Conservation (phyloP, 2,888 invertebrate genomes). For the Mimachlamys varia region DNA sequence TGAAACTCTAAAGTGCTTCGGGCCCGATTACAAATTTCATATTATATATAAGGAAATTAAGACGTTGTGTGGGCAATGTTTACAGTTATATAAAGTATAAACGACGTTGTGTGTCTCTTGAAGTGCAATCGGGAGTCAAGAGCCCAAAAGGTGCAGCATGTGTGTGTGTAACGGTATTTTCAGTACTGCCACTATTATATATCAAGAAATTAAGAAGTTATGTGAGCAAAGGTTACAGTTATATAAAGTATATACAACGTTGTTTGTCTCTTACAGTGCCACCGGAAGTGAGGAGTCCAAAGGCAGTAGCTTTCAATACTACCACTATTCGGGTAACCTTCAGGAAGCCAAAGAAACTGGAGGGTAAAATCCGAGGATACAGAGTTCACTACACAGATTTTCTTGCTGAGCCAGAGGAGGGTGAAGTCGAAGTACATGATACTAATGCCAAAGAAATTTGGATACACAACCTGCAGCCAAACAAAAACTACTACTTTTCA, state of each 20-base stretch:
- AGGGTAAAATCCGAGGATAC: slow-evolving; percentile 9
- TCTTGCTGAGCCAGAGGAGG: not conserved
- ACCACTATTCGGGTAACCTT: not conserved
- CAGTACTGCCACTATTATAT: not conserved
- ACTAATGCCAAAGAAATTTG: not conserved
- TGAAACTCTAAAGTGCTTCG: too few species aligned
- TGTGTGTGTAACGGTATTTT: too few species aligned
- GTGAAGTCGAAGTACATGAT: not conserved
- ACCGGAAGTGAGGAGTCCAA: not conserved
- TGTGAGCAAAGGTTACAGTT: too few species aligned
- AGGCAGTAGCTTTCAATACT: not conserved
- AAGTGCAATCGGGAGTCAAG: not conserved
- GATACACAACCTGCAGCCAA: not conserved
- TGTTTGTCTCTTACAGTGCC: not conserved
- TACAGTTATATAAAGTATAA: too few species aligned
- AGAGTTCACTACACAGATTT: slow-evolving; percentile 5
- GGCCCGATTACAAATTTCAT: too few species aligned
- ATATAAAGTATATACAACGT: too few species aligned
- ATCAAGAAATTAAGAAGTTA: too few species aligned
- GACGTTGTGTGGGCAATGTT: too few species aligned
- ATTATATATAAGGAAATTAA: too few species aligned
- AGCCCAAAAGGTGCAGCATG: not conserved
- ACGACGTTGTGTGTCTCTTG: not conserved
- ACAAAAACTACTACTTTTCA: not conserved
- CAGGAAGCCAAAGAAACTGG: not conserved